phyloP scores from a whole-genome alignment of 2,888 invertebrate genomes.

The Allophyes oxyacanthae region DNA sequence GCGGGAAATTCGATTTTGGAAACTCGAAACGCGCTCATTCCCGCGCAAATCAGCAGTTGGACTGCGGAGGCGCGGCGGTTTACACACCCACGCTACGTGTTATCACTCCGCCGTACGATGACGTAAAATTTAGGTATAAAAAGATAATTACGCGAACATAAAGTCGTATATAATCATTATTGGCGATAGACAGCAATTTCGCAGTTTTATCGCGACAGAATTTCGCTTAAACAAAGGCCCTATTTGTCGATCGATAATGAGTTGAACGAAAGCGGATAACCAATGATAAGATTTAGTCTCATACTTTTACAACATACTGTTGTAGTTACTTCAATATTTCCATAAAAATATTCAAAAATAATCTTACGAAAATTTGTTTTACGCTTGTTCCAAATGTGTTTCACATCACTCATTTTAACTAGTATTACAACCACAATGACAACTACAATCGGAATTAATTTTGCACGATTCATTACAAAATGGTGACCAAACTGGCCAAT shows the following conservation, averaged over 20 bases:
- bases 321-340: background rate
- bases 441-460: constrained; percentile 33
- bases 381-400: constrained; percentile 33
- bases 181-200: constrained; percentile 43
- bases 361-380: constrained; percentile 38
- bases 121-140: constrained; percentile 55
- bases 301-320: constrained; percentile 2
- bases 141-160: constrained; percentile 49
- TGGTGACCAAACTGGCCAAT: constrained; percentile 47
- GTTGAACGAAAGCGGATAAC: constrained; percentile 12
- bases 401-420: constrained; percentile 43
- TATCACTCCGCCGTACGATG: constrained; percentile 61
- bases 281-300: constrained; percentile 29
- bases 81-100: constrained; percentile 64
- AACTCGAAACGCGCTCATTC: constrained; percentile 59
- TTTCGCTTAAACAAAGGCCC: constrained; percentile 26
- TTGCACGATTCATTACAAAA: constrained; percentile 33
- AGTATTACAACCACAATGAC: constrained; percentile 32
- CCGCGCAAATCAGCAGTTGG: constrained; percentile 54
- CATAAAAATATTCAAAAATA: constrained; percentile 7
- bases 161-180: constrained; percentile 50
- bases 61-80: constrained; percentile 76
- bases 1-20: constrained; percentile 57
- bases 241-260: constrained; percentile 30
- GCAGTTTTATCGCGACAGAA: constrained; percentile 44